Conservation (phyloP, 2,888 invertebrate genomes). For the Amblyteles armatorius region DNA sequence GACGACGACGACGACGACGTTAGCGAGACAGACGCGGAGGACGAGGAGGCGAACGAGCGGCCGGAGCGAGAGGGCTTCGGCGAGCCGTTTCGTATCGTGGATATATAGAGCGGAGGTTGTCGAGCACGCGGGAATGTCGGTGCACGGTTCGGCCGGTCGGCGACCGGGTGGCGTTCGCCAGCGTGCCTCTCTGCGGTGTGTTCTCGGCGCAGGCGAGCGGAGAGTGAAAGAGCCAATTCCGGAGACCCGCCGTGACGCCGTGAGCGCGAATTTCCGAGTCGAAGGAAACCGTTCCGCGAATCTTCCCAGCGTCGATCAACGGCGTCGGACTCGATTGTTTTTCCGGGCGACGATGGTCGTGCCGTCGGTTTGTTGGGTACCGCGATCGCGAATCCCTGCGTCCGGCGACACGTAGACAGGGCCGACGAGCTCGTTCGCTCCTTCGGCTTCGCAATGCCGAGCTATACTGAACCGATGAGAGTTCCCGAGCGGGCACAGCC, state of each 20-base stretch:
- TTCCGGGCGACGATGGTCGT: neutral
- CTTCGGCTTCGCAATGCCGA: conserved; percentile 62
- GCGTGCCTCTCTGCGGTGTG: conserved; percentile 10
- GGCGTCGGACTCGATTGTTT: neutral
- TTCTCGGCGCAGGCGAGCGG: neutral
- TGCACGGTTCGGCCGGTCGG: conserved; percentile 26
- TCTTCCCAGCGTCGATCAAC: neutral
- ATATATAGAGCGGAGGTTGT: conserved; percentile 41
- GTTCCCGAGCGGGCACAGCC: conserved; percentile 56
- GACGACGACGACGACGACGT: conserved; percentile 54
- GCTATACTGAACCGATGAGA: conserved; percentile 63
- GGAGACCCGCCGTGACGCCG: neutral
- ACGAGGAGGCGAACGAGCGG: neutral
- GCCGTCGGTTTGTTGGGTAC: neutral
- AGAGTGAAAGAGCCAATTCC: neutral
- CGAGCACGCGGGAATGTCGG: conserved; percentile 36
- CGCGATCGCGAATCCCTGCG: conserved; percentile 7
- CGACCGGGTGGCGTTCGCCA: conserved; percentile 25
- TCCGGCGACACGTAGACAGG: neutral
- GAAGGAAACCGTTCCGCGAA: neutral
- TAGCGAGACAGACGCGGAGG: conserved; percentile 22
- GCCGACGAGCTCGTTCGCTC: conserved; percentile 29
- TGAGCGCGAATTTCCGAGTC: neutral
- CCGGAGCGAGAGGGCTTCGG: conserved; percentile 13
- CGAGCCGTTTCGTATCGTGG: conserved; percentile 55